Evolutionary conservation across 64 coral and sea anemone genomes (phyloP).

Genomic region (Pocillopora verrucosa): DNA sequence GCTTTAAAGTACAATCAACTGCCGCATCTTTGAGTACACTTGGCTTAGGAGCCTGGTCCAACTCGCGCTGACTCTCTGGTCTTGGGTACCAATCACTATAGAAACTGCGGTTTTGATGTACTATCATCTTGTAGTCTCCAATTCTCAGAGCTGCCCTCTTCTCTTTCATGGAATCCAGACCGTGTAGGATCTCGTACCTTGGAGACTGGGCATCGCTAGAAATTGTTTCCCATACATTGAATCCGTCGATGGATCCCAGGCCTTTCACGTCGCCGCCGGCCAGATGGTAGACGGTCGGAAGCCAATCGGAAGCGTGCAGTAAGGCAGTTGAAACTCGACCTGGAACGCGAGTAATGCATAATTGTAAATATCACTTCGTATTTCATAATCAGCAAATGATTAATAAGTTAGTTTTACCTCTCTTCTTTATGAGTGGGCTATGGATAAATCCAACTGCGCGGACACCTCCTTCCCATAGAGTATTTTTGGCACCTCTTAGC

Average conservation of each 20-base stretch:
- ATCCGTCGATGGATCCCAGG: conserved; percentile 76
- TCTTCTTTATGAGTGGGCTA: conserved; percentile 85
- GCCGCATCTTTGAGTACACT: conserved; percentile 57
- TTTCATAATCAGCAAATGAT: background rate
- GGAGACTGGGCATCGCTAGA: conserved; percentile 59
- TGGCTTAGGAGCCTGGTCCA: conserved; percentile 70
- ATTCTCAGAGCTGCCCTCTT: conserved; percentile 81
- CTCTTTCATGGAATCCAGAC: conserved; percentile 76
- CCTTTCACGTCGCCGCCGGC: conserved; percentile 48
- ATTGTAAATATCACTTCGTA: background rate
- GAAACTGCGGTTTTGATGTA: conserved; percentile 83
- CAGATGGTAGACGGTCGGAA: conserved; percentile 72
- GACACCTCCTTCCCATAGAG: conserved; percentile 93
- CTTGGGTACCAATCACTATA: conserved; percentile 95
- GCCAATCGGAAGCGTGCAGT: conserved; percentile 82
- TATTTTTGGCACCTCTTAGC: conserved; percentile 89
- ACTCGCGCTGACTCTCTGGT: conserved; percentile 51
- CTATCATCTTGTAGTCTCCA: conserved; percentile 94
- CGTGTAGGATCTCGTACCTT: conserved; percentile 94
- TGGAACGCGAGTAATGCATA: background rate
- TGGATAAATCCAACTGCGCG: conserved; percentile 87
- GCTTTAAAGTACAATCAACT: conserved; percentile 80
- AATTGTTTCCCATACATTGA: conserved; percentile 86
- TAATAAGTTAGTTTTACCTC: conserved; percentile 37
- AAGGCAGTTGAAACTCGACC: conserved; percentile 84